Base-by-base conservation (phyloP, 2,113 vertebrate species). In the Caranx melampygus region DNA sequence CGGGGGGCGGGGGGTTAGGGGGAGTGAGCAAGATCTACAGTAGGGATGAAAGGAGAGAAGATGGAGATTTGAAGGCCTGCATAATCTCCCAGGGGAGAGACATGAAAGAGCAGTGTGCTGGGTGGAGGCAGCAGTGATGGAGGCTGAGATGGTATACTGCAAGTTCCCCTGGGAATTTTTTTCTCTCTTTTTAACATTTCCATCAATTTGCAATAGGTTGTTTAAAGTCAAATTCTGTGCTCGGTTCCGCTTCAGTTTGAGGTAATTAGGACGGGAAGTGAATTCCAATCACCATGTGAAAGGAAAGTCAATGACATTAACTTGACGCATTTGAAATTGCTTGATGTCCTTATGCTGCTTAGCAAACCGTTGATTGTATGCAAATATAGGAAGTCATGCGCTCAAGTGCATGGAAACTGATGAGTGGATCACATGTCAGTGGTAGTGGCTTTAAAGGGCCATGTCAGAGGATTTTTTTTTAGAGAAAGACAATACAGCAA, bases 1-100 rank as follows among this genome's bases (percentile, higher is more conserved):
- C 20, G 40, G 34, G 16, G 20, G 64, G 57, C 59, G 12, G n/a
- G 52, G 21, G n/a, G 13, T 33, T 26, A 26, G 26, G 64, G 54
- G 13, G 45, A 67, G 58, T n/a, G 15, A 61, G 79, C 44, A 18
- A 20, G 76, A 75, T 71, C 58, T 78, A 67, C 78, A 87, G 77
- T 26, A 40, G 78, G 64, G 88, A 92, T 93, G 88, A 91, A 89
- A 91, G 89, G 79, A 78, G 71, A 54, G 74, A 57, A 79, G 79
- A 91, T 84, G 80, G 77, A 80, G 85, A 81, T 81, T 79, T 80
- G 83, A 84, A 78, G 83, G 87, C 73, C 86, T 71, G 77, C 58
- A 70, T 67, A 84, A 42, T 77, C 60, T 91, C 89, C 68, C 67
- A 6, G 72, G 85, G 80, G 84, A 75, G 76, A 55, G 58, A 89